Evolutionary conservation across 2,113 vertebrate genomes (phyloP).

Genomic region (Albula goreensis): DNA sequence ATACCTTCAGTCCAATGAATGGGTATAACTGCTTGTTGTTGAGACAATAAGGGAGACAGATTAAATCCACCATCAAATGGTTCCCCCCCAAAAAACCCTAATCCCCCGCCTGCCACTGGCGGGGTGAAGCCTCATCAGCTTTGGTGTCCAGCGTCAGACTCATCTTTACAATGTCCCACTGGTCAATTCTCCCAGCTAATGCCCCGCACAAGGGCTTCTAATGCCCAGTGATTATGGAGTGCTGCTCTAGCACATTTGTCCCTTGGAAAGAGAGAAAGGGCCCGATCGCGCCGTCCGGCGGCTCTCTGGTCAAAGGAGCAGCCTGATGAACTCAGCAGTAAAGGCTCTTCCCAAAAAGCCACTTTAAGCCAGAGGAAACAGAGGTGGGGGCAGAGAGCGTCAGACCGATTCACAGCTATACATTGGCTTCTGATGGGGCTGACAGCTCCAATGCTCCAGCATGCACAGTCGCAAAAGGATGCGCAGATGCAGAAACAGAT

Average conservation of each 20-base stretch:
- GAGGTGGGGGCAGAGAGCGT: slow-evolving; percentile 40
- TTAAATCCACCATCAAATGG: slow-evolving; percentile 26
- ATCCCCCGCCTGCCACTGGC: slow-evolving; percentile 56
- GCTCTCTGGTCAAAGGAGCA: slow-evolving; percentile 60
- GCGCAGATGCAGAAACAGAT: neutral
- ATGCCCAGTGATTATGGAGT: slow-evolving; percentile 75
- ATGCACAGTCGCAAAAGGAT: neutral
- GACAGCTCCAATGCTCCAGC: neutral
- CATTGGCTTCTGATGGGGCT: neutral
- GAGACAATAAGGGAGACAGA: neutral
- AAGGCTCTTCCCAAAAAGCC: slow-evolving; percentile 64
- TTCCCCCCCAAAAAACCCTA: slow-evolving; percentile 43
- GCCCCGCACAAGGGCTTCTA: slow-evolving; percentile 74
- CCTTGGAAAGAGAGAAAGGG: slow-evolving; percentile 66
- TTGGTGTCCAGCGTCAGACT: slow-evolving; percentile 64
- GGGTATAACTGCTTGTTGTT: neutral
- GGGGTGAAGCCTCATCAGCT: slow-evolving; percentile 72
- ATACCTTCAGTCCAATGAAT: too few species aligned
- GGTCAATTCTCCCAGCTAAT: slow-evolving; percentile 77
- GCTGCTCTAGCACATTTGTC: slow-evolving; percentile 76
- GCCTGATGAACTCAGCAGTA: slow-evolving; percentile 79
- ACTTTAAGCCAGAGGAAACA: slow-evolving; percentile 56
- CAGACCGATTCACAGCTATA: neutral
- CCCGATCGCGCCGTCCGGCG: slow-evolving; percentile 51
- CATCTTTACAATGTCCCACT: slow-evolving; percentile 61